A percentile compares a stretch with the other conserved stretches of the same genome.
These are phyloP conservation scores for Bubo bubo DNA, from an alignment of 2,113 vertebrate genomes.

Conservation along the genomic window DNA sequence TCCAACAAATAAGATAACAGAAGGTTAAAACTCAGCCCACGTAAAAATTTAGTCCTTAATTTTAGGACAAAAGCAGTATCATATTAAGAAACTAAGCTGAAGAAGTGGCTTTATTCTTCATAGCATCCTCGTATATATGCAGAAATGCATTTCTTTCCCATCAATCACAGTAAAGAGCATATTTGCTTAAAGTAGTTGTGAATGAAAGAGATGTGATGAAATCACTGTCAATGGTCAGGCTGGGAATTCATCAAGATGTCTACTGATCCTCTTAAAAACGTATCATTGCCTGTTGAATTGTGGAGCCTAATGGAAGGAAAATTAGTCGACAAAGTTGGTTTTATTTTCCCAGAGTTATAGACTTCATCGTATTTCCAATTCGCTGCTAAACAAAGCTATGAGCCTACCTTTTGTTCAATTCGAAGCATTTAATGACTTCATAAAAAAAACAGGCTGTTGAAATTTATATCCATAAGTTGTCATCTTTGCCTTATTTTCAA, in stretches of 20 bases:
- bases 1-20: neutral
- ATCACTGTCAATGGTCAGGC: slow-evolving; percentile 10
- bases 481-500: slow-evolving; percentile 61
- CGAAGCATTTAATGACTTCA: slow-evolving; percentile 38
- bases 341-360: slow-evolving; percentile 54
- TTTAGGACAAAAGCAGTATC: neutral
- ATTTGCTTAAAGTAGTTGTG: slow-evolving; percentile 41
- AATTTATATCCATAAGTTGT: slow-evolving; percentile 61
- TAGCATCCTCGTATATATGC: neutral
- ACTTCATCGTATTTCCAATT: slow-evolving; percentile 32
- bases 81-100: neutral
- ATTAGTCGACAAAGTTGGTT: slow-evolving; percentile 11
- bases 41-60: neutral
- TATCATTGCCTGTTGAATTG: slow-evolving; percentile 40
- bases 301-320: slow-evolving; percentile 36
- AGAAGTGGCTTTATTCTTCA: neutral
- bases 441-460: slow-evolving; percentile 24
- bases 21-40: neutral
- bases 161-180: slow-evolving; percentile 1
- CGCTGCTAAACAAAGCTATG: neutral
- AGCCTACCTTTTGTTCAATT: slow-evolving; percentile 45
- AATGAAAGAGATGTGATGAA: slow-evolving; percentile 40
- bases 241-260: slow-evolving; percentile 53
- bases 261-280: slow-evolving; percentile 30
- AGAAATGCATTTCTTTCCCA: neutral